Evolutionary conservation across 1,140 invertebrate species (phyloP).

Genomic region (Macrocentrus cingulum): DNA sequence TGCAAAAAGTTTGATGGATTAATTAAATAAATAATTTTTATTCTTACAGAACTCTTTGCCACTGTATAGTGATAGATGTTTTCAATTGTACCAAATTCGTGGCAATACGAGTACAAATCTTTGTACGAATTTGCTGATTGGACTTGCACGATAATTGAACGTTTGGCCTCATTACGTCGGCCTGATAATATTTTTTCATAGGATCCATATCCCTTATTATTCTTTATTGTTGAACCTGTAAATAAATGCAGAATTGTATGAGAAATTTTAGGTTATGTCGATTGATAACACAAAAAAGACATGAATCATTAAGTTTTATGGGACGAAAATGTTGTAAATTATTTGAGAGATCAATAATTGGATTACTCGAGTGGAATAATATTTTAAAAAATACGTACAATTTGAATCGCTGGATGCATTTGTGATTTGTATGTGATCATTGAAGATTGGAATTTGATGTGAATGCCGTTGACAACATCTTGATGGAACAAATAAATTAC

Average conservation of each 20-base stretch:
- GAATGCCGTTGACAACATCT: not conserved
- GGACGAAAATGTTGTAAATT: slow-evolving; percentile 8
- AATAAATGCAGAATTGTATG: not conserved
- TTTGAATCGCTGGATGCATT: not conserved
- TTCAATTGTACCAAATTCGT: slow-evolving; percentile 62
- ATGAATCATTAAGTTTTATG: not conserved
- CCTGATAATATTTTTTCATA: slow-evolving; percentile 47
- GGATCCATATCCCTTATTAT: not conserved
- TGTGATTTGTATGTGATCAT: not conserved
- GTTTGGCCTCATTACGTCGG: slow-evolving; percentile 61
- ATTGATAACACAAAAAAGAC: not conserved
- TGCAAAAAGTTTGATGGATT: slow-evolving; percentile 2
- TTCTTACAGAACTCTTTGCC: slow-evolving; percentile 49
- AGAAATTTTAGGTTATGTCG: slow-evolving; percentile 18
- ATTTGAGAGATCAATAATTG: not conserved
- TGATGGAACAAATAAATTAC: not conserved
- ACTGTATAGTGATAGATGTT: slow-evolving; percentile 66
- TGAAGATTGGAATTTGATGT: not conserved
- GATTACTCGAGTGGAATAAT: not conserved
- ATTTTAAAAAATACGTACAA: not conserved
- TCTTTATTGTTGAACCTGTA: not conserved
- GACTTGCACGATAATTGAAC: slow-evolving; percentile 66
- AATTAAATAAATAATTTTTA: slow-evolving; percentile 18
- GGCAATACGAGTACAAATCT: slow-evolving; percentile 68
- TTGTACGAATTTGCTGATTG: slow-evolving; percentile 64